These are phyloP conservation scores for Philonicus albiceps DNA, from an alignment of 2,888 invertebrate species.

Conservation along the genomic window DNA sequence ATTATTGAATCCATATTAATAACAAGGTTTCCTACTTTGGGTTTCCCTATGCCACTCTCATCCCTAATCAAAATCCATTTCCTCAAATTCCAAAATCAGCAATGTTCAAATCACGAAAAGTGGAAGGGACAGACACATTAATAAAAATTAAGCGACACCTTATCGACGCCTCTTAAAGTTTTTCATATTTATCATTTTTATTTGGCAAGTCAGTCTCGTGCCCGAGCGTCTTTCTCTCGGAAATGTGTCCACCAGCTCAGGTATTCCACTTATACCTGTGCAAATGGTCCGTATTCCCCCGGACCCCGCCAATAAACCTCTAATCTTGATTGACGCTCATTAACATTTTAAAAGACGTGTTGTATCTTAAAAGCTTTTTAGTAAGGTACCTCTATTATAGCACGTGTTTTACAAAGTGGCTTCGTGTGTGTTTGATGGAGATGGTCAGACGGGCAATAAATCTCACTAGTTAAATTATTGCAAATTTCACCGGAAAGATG, in stretches of 20 bases:
- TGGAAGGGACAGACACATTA: conserved; percentile 36
- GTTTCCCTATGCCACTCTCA: not conserved
- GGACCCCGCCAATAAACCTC: conserved; percentile 29
- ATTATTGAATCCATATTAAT: not conserved
- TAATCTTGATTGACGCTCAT: conserved; percentile 63
- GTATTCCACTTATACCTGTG: not conserved
- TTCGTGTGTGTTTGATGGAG: conserved; percentile 34
- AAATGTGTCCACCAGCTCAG: not conserved
- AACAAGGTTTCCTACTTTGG: not conserved
- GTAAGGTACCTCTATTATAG: conserved; percentile 49
- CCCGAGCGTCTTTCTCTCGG: not conserved
- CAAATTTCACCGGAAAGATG: not conserved
- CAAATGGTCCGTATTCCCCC: conserved; percentile 42
- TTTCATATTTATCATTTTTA: conserved; percentile 35
- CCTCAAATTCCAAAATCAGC: not conserved
- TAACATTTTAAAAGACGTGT: conserved; percentile 59
- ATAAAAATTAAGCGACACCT: conserved; percentile 48
- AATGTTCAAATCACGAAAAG: not conserved
- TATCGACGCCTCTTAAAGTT: conserved; percentile 43
- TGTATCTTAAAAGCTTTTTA: conserved; percentile 56
- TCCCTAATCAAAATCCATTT: not conserved
- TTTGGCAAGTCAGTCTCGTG: conserved; percentile 15
- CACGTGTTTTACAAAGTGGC: conserved; percentile 51
- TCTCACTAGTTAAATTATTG: not conserved
- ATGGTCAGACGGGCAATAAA: not conserved